Evolutionary conservation across 2,888 invertebrate species (phyloP), one percentile per base, ranked within the genome.

Genomic region (Caenorhabditis sp.): DNA sequence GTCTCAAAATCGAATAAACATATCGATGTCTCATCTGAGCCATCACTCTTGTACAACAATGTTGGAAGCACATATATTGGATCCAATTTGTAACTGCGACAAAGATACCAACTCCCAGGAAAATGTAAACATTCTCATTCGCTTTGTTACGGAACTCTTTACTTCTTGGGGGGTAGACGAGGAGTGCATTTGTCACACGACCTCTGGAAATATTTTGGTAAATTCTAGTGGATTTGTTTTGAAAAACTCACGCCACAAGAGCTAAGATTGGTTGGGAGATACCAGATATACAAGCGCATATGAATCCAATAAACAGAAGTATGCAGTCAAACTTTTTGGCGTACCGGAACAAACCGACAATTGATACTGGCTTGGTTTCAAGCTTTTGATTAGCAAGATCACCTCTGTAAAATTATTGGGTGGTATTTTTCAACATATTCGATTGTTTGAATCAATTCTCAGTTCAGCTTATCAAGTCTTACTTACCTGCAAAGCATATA

Each of bases 21-120:
- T 76, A 82, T 10, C 70, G 66, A 27, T 78, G 70, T 36, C 81
- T 68, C 66, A 82, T 75, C 59, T 75, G 66, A 26, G 81, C 64
- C 62, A 83, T 84, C 21, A 83, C 76, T n/a, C 80, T 59, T 25
- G 76, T 80, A 60, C 84, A 83, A 8, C 77, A 73, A n/a, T 75
- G 68, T 64, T 83, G 81, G 60, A 84, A 84, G 67, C 83, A 84
- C 73, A 77, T 74, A 64, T 82, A 83, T 81, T 84, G 83, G 21
- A 72, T 52, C 21, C 78, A 82, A 60, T 83, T 81, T 20, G 77
- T 78, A 20, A 82, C 52, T 1, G 74, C 59, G 2, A 78, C 63
- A 52, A 80, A 71, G 1, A 76, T 63, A n/a, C 83, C 82, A 60
- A 84, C 67, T 4, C 82, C 84, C 25, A 82, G 60, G 66, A 83